Conservation (phyloP, 2,888 invertebrate species). For the Apoda limacodes region DNA sequence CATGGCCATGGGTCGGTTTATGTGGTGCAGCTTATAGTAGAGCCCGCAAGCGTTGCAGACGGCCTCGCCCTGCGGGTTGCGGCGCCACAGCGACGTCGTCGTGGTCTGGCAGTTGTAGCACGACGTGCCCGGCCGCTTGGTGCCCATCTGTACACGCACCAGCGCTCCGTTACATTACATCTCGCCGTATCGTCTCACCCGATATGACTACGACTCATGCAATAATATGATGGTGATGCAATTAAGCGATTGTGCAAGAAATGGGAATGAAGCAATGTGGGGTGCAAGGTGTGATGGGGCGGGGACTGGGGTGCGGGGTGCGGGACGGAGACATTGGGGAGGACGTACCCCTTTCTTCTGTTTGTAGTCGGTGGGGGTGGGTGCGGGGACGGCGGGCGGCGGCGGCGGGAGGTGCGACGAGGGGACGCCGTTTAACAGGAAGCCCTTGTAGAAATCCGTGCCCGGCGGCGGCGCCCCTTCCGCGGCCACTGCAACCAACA, state of each 20-base stretch:
- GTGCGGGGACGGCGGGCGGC: conserved; percentile 34
- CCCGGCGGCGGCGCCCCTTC: conserved; percentile 70
- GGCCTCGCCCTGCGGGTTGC: conserved; percentile 86
- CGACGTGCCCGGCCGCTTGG: conserved; percentile 81
- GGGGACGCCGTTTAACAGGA: conserved; percentile 33
- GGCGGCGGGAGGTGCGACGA: conserved; percentile 27
- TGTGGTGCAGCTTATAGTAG: conserved; percentile 94
- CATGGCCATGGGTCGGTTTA: conserved; percentile 92
- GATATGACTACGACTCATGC: too few species aligned
- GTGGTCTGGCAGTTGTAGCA: conserved; percentile 93
- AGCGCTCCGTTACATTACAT: too few species aligned
- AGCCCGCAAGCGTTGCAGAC: conserved; percentile 99
- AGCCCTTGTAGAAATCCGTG: conserved; percentile 27
- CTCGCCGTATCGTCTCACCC: too few species aligned
- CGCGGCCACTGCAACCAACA: conserved; percentile 83
- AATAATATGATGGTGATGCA: too few species aligned
- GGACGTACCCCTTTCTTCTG: conserved; percentile 67
- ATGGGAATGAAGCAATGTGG: neutral
- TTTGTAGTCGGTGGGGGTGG: conserved; percentile 52
- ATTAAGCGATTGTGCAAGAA: too few species aligned
- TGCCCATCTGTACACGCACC: conserved; percentile 60
- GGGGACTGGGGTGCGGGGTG: conserved; percentile 9
- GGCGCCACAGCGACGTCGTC: conserved; percentile 86
- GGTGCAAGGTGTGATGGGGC: neutral
- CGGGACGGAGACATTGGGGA: conserved; percentile 20